Evolutionary conservation across 1,140 invertebrate genomes (phyloP).

Genomic region (Magallana gigas): DNA sequence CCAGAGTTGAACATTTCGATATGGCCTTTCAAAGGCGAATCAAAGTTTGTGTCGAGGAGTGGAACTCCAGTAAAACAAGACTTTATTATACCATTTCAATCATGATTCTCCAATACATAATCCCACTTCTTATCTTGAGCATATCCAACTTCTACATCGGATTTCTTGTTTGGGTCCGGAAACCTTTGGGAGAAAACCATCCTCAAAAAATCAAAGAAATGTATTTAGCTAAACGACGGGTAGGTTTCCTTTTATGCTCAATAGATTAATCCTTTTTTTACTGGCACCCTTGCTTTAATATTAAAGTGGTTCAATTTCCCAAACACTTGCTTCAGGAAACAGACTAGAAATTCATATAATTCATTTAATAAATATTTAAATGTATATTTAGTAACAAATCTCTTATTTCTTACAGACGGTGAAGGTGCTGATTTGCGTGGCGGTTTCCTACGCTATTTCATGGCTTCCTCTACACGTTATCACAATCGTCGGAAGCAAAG

Average conservation of each 20-base stretch:
- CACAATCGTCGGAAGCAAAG: conserved; percentile 35
- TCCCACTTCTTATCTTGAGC: conserved; percentile 36
- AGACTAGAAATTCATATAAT: no score
- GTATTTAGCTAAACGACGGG: background rate
- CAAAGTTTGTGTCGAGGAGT: conserved; percentile 43
- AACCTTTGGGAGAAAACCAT: conserved; percentile 36
- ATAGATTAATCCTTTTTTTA: no score
- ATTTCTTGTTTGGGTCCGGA: conserved; percentile 46
- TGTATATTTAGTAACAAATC: no score
- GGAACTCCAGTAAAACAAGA: conserved; percentile 2
- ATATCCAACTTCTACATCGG: conserved; percentile 45
- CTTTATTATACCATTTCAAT: conserved; percentile 42
- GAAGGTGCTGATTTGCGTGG: conserved; percentile 51
- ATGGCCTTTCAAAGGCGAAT: conserved; percentile 22
- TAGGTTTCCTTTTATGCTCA: background rate
- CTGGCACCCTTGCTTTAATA: no score
- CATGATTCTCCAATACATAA: conserved; percentile 51
- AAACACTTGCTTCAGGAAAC: no score
- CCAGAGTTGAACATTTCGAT: conserved; percentile 34
- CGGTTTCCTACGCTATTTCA: conserved; percentile 46
- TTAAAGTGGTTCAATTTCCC: no score
- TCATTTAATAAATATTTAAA: no score
- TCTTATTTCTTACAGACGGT: conserved; percentile 47
- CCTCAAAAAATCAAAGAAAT: conserved; percentile 27
- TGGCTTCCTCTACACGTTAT: conserved; percentile 51